A percentile compares a stretch with the other conserved stretches of the same genome.
phyloP scores from a whole-genome alignment of 2,888 invertebrate species.

The Andrena trimmerana region DNA sequence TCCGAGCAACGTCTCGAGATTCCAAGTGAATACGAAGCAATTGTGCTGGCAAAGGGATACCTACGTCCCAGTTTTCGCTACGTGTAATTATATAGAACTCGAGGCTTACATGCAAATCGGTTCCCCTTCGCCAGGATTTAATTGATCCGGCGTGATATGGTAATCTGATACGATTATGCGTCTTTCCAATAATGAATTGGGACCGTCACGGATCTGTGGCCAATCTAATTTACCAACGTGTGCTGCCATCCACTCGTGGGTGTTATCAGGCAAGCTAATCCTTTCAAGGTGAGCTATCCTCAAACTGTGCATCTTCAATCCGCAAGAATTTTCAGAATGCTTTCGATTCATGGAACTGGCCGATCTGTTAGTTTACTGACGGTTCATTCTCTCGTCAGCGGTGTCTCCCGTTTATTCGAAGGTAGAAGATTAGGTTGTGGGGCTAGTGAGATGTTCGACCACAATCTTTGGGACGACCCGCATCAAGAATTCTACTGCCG shows the following conservation, averaged over 20 bases:
- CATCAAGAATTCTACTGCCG: constrained; percentile 21
- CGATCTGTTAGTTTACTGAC: too few relatives aligned
- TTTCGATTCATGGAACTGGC: too few relatives aligned
- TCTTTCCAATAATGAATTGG: constrained; percentile 34
- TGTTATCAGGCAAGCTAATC: constrained; percentile 10
- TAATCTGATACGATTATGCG: constrained; percentile 47
- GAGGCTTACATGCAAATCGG: constrained; percentile 29
- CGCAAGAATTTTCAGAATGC: too few relatives aligned
- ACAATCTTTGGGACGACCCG: constrained; percentile 23
- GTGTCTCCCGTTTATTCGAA: too few relatives aligned
- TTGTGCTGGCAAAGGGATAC: background rate
- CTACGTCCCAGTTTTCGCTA: constrained; percentile 13
- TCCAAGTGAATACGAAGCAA: constrained; percentile 5
- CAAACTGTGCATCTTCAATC: too few relatives aligned
- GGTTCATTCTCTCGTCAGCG: too few relatives aligned
- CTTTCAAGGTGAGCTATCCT: background rate
- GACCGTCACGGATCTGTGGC: constrained; percentile 8
- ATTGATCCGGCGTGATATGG: constrained; percentile 36
- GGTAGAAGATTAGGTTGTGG: background rate
- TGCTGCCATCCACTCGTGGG: background rate
- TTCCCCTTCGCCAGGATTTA: constrained; percentile 37
- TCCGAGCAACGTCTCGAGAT: background rate
- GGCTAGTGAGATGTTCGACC: constrained; percentile 10
- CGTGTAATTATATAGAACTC: constrained; percentile 22
- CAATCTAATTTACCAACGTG: constrained; percentile 38